Conservation (phyloP, 2,113 vertebrate genomes). For the Tympanuchus pallidicinctus region DNA sequence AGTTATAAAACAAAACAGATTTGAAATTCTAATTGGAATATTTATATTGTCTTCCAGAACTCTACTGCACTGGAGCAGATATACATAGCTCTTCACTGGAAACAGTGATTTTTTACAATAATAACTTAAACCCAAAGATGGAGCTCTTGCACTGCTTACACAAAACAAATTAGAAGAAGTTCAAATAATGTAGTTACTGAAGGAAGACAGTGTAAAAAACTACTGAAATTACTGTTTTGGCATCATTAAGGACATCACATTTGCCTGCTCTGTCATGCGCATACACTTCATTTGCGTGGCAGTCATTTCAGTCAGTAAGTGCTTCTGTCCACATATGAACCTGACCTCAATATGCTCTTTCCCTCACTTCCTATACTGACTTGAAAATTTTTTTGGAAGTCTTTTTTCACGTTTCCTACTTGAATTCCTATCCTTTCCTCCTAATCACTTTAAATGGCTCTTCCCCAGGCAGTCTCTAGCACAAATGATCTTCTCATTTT, state of each 20-base stretch:
- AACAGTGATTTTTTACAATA: not conserved
- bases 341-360: not conserved
- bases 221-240: not conserved
- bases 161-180: not conserved
- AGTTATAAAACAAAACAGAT: not conserved
- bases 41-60: not conserved
- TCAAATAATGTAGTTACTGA: not conserved
- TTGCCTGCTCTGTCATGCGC: not conserved
- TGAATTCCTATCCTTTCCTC: not conserved
- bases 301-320: not conserved
- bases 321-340: not conserved
- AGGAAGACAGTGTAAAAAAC: not conserved
- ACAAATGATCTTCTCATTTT: not conserved
- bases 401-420: not conserved
- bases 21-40: not conserved
- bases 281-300: not conserved
- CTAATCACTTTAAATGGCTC: not conserved
- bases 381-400: not conserved
- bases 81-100: not conserved
- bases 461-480: not conserved
- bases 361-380: not conserved
- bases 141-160: conserved; percentile 40
- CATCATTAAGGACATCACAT: not conserved
- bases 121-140: conserved; percentile 42
- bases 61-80: not conserved